Conservation (phyloP, 1,140 invertebrate genomes). For the Formica selysi region DNA sequence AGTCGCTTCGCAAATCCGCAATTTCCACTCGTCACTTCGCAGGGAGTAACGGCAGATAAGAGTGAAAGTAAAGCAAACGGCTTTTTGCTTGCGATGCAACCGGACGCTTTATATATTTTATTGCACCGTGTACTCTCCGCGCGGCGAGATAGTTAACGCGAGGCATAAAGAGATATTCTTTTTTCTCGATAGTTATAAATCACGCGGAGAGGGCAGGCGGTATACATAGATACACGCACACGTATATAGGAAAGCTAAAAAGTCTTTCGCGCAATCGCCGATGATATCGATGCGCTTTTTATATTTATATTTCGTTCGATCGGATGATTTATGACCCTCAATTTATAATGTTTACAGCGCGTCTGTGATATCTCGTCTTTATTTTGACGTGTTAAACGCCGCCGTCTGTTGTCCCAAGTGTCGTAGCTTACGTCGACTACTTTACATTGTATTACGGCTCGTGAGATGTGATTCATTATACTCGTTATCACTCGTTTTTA, state of each 20-base stretch:
- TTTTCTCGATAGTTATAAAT: slow-evolving; percentile 37
- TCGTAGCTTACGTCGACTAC: background rate
- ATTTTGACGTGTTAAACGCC: slow-evolving; percentile 37
- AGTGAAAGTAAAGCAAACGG: slow-evolving; percentile 51
- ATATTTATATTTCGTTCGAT: slow-evolving; percentile 37
- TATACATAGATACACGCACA: too few relatives aligned
- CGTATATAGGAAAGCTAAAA: background rate
- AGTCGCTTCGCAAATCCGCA: slow-evolving; percentile 26
- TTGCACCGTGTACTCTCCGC: background rate
- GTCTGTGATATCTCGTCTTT: slow-evolving; percentile 32
- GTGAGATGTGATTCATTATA: background rate
- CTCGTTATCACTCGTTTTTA: slow-evolving; percentile 4
- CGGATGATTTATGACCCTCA: slow-evolving; percentile 30
- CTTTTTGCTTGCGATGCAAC: slow-evolving; percentile 48
- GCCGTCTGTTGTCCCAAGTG: slow-evolving; percentile 46
- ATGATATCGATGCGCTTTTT: slow-evolving; percentile 37
- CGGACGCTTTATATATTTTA: slow-evolving; percentile 27
- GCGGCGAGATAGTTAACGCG: slow-evolving; percentile 15
- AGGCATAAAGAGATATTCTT: background rate
- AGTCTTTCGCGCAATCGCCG: background rate
- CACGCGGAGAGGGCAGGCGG: background rate
- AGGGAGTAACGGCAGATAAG: slow-evolving; percentile 53
- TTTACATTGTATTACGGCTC: background rate
- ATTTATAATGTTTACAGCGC: slow-evolving; percentile 30
- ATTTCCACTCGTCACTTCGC: slow-evolving; percentile 51